A percentile compares a stretch with the other conserved stretches of the same genome.
phyloP scores from a whole-genome alignment of 2,888 invertebrate genomes.

The Dynastes tityus region DNA sequence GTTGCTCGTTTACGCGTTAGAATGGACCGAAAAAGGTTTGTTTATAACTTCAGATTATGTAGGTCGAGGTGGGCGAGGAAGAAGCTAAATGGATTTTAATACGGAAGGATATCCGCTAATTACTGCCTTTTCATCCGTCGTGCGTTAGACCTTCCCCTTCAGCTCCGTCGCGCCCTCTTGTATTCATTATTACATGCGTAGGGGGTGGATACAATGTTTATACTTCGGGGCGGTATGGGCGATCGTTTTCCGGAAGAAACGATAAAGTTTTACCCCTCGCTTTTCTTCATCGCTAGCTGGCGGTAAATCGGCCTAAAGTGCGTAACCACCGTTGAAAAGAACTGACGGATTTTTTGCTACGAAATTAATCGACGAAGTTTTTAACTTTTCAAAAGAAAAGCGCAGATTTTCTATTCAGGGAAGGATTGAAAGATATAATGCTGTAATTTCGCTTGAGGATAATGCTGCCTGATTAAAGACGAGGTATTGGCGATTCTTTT shows the following conservation, averaged over 20 bases:
- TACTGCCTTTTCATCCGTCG: constrained; percentile 27
- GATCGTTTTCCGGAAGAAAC: constrained; percentile 8
- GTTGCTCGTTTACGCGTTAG: constrained; percentile 4
- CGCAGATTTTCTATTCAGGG: not conserved
- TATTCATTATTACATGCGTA: constrained; percentile 18
- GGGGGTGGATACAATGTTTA: constrained; percentile 3
- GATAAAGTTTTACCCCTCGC: constrained; percentile 28
- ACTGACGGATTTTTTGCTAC: constrained; percentile 32
- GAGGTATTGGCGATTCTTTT: not conserved
- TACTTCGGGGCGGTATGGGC: not conserved
- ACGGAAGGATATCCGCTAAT: constrained; percentile 37
- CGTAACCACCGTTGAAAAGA: constrained; percentile 15
- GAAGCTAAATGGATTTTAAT: constrained; percentile 36
- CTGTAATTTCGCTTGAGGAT: constrained; percentile 13
- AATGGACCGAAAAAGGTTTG: not conserved
- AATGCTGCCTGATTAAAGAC: not conserved
- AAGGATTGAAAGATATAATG: not conserved
- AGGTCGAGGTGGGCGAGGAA: not conserved
- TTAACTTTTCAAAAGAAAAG: constrained; percentile 32
- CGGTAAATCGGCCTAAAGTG: constrained; percentile 30
- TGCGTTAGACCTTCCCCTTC: constrained; percentile 5
- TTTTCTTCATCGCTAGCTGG: constrained; percentile 6
- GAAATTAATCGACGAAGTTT: constrained; percentile 43
- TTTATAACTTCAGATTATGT: constrained; percentile 34
- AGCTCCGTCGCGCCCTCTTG: not conserved